Percentiles rank a stretch among this genome's conserved stretches.
phyloP scores from a whole-genome alignment of 2,888 invertebrate genomes.

The Lepidonotus clava region DNA sequence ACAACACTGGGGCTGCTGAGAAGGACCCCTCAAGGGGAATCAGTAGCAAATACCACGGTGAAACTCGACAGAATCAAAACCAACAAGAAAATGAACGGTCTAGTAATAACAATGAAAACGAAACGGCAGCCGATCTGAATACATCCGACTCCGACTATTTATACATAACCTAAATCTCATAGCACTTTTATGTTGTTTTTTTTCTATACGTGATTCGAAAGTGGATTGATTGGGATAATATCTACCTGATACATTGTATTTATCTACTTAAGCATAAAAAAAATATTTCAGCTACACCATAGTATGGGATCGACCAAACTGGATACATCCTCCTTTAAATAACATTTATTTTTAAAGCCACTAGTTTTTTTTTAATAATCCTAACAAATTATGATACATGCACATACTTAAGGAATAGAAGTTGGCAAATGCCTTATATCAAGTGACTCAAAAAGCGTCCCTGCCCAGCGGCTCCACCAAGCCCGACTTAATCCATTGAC shows the following conservation, averaged over 20 bases:
- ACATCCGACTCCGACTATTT: background rate
- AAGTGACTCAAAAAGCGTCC: background rate
- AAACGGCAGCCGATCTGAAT: background rate
- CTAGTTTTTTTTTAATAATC: conserved; percentile 15
- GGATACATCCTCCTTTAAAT: background rate
- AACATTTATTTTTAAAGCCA: conserved; percentile 28
- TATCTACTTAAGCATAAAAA: conserved; percentile 11
- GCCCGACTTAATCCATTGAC: background rate
- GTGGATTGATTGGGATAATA: background rate
- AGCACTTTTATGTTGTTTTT: background rate
- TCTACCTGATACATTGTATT: background rate
- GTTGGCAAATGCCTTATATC: background rate
- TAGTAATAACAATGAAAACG: background rate
- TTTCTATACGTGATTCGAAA: background rate
- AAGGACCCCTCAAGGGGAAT: background rate
- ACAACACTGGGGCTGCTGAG: background rate
- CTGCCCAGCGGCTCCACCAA: background rate
- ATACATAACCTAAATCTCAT: conserved; percentile 18
- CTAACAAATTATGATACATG: conserved; percentile 28
- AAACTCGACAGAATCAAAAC: background rate
- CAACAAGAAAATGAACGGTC: background rate
- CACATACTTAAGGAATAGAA: background rate
- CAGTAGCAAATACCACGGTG: background rate
- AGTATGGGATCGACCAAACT: background rate
- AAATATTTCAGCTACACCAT: background rate